phyloP scores from a whole-genome alignment of 2,797 vertebrate species.

The Enteromius paludinosus region DNA sequence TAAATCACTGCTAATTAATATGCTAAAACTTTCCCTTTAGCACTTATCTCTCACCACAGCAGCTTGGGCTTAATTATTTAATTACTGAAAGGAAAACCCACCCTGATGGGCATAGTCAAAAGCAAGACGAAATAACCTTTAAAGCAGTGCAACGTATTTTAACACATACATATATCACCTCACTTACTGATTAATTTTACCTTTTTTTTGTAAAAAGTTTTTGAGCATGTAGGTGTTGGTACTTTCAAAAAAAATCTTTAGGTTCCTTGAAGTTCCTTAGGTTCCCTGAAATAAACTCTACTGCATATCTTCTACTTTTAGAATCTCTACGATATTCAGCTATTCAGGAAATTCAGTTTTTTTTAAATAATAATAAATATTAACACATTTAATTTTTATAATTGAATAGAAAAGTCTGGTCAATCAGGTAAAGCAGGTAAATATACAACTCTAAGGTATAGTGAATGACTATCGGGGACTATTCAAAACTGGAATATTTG shows the following conservation, averaged over 20 bases:
- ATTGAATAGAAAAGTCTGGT: background rate
- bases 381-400: background rate
- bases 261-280: background rate
- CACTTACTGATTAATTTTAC: background rate
- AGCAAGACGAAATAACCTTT: slow-evolving; percentile 7
- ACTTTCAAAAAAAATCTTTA: background rate
- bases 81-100: slow-evolving; percentile 43
- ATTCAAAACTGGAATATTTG: background rate
- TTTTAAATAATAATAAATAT: background rate
- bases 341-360: background rate
- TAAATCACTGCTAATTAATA: slow-evolving; percentile 66
- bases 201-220: background rate
- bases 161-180: background rate
- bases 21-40: slow-evolving; percentile 58
- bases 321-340: background rate
- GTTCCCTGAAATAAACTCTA: background rate
- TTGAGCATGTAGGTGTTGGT: background rate
- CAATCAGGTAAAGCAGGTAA: background rate
- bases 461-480: background rate
- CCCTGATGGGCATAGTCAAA: background rate
- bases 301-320: no score
- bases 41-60: slow-evolving; percentile 58
- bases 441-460: background rate
- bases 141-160: background rate
- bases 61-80: slow-evolving; percentile 52